A percentile compares a stretch with the other conserved stretches of the same genome.
These are phyloP conservation scores for Theristus sp. DNA, from an alignment of 2,888 invertebrate genomes.

Conservation along the genomic window DNA sequence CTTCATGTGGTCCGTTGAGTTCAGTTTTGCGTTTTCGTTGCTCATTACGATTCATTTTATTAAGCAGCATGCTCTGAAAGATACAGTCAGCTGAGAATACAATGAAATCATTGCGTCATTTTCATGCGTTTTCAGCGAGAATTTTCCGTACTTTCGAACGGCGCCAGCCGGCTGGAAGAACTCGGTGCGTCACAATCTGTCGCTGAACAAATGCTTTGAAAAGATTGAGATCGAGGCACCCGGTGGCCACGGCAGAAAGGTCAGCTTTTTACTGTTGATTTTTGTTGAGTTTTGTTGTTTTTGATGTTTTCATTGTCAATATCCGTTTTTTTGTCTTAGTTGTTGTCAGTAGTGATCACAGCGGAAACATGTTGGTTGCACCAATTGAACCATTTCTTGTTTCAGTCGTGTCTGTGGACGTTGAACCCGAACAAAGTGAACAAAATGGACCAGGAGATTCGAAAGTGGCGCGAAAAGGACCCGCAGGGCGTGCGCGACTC, in stretches of 20 bases:
- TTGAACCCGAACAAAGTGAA: constrained; percentile 81
- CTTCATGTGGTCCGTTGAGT: constrained; percentile 70
- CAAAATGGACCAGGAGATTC: constrained; percentile 95
- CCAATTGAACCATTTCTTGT: neutral
- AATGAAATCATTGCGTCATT: neutral
- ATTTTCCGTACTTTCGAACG: constrained; percentile 94
- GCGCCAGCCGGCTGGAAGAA: constrained; percentile 98
- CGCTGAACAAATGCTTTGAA: constrained; percentile 91
- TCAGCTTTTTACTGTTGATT: neutral
- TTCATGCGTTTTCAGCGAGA: constrained; percentile 51
- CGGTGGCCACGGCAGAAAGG: constrained; percentile 43
- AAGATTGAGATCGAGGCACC: constrained; percentile 79
- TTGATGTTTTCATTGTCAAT: neutral
- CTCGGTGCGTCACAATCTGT: constrained; percentile 87
- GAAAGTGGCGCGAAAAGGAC: constrained; percentile 90
- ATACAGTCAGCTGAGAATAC: neutral
- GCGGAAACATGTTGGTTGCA: no score
- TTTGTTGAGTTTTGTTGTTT: no score
- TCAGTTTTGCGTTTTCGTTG: neutral
- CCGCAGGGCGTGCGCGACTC: constrained; percentile 73
- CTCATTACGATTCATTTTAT: neutral
- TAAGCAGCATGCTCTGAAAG: neutral
- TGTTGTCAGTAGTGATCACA: no score
- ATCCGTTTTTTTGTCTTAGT: no score
- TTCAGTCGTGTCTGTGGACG: constrained; percentile 61